Conservation (phyloP, 2,888 invertebrate genomes). For the Phania funesta region DNA sequence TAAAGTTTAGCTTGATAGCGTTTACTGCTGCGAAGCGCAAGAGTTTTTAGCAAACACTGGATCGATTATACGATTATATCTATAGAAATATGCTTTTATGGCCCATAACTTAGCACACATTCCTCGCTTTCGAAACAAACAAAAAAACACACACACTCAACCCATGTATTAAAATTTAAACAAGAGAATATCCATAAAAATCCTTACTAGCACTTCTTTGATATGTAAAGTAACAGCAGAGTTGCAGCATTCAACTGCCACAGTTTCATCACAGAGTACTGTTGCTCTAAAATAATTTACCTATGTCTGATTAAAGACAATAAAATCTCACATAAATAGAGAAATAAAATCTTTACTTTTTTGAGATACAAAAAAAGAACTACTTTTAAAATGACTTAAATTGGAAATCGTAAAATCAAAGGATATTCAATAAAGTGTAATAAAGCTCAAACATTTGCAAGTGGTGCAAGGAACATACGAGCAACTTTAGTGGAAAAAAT, state of each 20-base stretch:
- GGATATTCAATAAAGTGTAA: conserved; percentile 32
- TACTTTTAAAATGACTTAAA: conserved; percentile 41
- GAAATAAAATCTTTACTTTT: neutral
- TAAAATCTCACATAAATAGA: neutral
- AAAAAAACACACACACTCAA: neutral
- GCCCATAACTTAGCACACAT: neutral
- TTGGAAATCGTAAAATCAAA: conserved; percentile 53
- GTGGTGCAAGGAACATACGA: neutral
- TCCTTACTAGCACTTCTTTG: neutral
- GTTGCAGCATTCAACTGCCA: conserved; percentile 2
- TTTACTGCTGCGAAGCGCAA: too few species aligned
- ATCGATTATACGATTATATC: too few species aligned
- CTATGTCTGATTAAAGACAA: conserved; percentile 17
- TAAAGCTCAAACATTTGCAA: conserved; percentile 10
- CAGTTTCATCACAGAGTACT: neutral
- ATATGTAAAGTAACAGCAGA: neutral
- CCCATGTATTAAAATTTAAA: conserved; percentile 19
- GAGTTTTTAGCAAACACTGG: too few species aligned
- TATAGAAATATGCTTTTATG: too few species aligned
- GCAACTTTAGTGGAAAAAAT: neutral
- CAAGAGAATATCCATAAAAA: conserved; percentile 16
- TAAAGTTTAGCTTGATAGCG: too few species aligned
- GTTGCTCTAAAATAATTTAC: conserved; percentile 18
- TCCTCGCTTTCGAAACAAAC: neutral
- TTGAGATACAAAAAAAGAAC: conserved; percentile 5